Evolutionary conservation across 2,113 vertebrate species (phyloP).

Genomic region (Phrynosoma blainvillii): DNA sequence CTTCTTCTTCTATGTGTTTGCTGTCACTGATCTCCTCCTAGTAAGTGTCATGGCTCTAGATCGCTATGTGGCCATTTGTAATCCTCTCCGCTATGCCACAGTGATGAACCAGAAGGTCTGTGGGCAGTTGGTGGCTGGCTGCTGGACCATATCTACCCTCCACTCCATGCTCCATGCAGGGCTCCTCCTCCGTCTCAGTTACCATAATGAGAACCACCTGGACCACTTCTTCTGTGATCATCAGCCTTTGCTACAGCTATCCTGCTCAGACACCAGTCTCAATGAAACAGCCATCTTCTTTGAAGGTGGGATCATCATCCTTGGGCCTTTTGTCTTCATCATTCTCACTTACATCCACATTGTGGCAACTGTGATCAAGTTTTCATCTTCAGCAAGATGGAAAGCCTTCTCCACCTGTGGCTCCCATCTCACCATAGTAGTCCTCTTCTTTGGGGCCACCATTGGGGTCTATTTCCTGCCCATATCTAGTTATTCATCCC

Average conservation of each 20-base stretch:
- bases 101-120: conserved; percentile 55
- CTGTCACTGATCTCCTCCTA: conserved; percentile 52
- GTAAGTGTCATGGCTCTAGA: conserved; percentile 62
- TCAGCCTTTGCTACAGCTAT: conserved; percentile 49
- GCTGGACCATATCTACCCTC: conserved; percentile 34
- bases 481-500: conserved; percentile 16
- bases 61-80: conserved; percentile 55
- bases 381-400: conserved; percentile 43
- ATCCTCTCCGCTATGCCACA: conserved; percentile 50
- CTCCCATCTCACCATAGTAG: conserved; percentile 62
- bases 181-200: conserved; percentile 49
- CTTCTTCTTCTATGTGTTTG: conserved; percentile 64
- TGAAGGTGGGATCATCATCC: conserved; percentile 56
- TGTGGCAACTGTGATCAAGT: conserved; percentile 38
- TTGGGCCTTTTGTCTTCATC: conserved; percentile 48
- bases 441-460: conserved; percentile 60
- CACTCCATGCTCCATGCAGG: conserved; percentile 56
- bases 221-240: conserved; percentile 63
- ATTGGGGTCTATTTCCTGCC: conserved; percentile 43
- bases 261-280: conserved; percentile 52
- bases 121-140: conserved; percentile 34
- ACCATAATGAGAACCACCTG: conserved; percentile 22
- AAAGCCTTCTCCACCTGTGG: conserved; percentile 56
- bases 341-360: conserved; percentile 49
- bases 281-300: conserved; percentile 60